Evolutionary conservation across 1,140 invertebrate genomes (phyloP), one percentile per base, ranked within the genome.

Genomic region (Proales similis): DNA sequence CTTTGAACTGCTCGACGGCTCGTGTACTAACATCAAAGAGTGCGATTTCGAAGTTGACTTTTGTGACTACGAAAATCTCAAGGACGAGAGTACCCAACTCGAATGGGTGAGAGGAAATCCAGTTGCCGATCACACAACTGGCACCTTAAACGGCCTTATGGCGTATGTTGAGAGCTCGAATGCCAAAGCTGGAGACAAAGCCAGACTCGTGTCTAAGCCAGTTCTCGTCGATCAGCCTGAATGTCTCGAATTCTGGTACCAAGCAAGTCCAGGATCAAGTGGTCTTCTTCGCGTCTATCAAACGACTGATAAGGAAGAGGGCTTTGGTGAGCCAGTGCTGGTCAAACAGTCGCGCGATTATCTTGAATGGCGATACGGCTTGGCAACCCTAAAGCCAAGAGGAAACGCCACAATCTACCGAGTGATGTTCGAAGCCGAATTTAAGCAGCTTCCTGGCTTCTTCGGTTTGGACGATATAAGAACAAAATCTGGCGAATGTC

Each of bases 21-120:
- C 19, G 36, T 66, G 65, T 51, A 14, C 39, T 11, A n/a, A 20
- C 63, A 72, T 68, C 19, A 32, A 43, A 29, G 6, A 70, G 70
- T 67, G 45, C 30, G 68, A 70, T 62, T 74, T 74, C 68, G 69
- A 73, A 51, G 65, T 53, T 17, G 69, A 67, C 26, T 62, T 69
- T 30, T 74, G 72, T 69, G 67, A 65, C 29, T 74, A 65, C 65
- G 51, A 48, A 24, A 57, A 57, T 26, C 17, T 42, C 6, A 57
- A 57, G 30, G 30, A n/a, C 1, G 48, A 53, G 14, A n/a, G 3
- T 12, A 42, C 32, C 1, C 36, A 57, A 42, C 22, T 57, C 2
- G 22, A 6, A 14, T 57, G 51, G 51, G 30, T 7, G 17, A 12
- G 19, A 14, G 51, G 51, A 29, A 29, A 19, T 17, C 51, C 51